Evolutionary conservation across 2,888 invertebrate species (phyloP).

Genomic region (Balanococcus diminutus): DNA sequence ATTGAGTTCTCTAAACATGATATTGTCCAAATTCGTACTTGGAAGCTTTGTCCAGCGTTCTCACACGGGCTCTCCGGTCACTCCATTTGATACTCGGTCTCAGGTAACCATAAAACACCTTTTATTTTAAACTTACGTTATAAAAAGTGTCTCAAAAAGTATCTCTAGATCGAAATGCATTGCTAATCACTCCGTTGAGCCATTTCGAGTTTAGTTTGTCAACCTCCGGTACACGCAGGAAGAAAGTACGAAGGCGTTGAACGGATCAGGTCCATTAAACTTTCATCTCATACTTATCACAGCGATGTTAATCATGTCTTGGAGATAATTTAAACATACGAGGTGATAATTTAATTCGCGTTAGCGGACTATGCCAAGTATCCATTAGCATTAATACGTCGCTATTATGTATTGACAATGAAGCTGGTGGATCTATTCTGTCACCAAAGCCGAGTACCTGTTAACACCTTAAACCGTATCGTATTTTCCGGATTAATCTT

Average conservation of each 20-base stretch:
- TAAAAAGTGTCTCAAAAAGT: too few relatives aligned
- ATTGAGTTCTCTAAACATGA: too few relatives aligned
- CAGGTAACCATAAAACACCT: background rate
- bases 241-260: background rate
- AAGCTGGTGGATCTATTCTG: conserved; percentile 14
- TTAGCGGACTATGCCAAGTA: background rate
- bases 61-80: too few relatives aligned
- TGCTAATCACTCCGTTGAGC: too few relatives aligned
- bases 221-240: background rate
- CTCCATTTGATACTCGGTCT: too few relatives aligned
- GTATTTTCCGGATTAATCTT: conserved; percentile 27
- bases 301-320: conserved; percentile 17
- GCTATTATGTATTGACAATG: conserved; percentile 22
- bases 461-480: conserved; percentile 8
- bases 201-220: background rate
- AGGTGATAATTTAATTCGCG: conserved; percentile 39
- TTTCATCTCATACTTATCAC: conserved; percentile 18
- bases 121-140: background rate
- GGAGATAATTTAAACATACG: conserved; percentile 6
- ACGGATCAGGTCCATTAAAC: conserved; percentile 3
- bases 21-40: too few relatives aligned
- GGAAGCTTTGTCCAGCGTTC: too few relatives aligned
- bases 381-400: conserved; percentile 27
- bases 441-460: background rate
- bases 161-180: too few relatives aligned